These are phyloP conservation scores for Heliconius charithonia DNA, from an alignment of 2,888 invertebrate species.

Conservation along the genomic window DNA sequence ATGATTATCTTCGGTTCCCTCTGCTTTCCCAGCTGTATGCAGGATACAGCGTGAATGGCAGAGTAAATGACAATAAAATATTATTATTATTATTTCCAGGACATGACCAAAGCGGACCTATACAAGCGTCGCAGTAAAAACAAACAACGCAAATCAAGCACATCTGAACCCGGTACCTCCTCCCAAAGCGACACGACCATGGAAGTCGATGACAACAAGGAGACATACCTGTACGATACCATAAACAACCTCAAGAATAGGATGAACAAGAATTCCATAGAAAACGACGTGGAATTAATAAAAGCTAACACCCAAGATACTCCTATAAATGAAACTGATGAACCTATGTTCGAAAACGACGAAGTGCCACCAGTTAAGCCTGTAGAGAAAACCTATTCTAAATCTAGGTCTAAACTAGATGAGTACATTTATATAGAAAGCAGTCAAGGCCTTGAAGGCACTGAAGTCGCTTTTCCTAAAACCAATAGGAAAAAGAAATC, in stretches of 20 bases:
- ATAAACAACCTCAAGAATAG: constrained; percentile 68
- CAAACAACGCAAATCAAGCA: constrained; percentile 66
- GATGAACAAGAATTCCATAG: constrained; percentile 72
- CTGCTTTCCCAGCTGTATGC: not conserved
- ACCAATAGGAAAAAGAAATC: constrained; percentile 60
- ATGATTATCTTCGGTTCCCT: not conserved
- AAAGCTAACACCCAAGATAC: constrained; percentile 71
- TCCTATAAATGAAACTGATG: constrained; percentile 58
- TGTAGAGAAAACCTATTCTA: constrained; percentile 74
- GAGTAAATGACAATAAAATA: not conserved
- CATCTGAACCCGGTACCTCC: constrained; percentile 61
- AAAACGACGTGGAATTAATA: constrained; percentile 74
- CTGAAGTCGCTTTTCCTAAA: constrained; percentile 71
- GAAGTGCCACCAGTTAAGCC: constrained; percentile 72
- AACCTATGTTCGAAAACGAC: constrained; percentile 60
- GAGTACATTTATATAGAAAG: constrained; percentile 77
- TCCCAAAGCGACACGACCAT: constrained; percentile 47
- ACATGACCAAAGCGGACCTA: constrained; percentile 79
- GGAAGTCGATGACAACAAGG: constrained; percentile 56
- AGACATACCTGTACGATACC: constrained; percentile 62
- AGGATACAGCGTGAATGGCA: not conserved
- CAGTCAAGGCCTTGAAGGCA: constrained; percentile 69
- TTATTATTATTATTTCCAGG: constrained; percentile 55
- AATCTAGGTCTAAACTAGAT: constrained; percentile 72
- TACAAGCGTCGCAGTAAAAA: constrained; percentile 77